Conservation (phyloP, 2,797 vertebrate species). For the Selene dorsalis region DNA sequence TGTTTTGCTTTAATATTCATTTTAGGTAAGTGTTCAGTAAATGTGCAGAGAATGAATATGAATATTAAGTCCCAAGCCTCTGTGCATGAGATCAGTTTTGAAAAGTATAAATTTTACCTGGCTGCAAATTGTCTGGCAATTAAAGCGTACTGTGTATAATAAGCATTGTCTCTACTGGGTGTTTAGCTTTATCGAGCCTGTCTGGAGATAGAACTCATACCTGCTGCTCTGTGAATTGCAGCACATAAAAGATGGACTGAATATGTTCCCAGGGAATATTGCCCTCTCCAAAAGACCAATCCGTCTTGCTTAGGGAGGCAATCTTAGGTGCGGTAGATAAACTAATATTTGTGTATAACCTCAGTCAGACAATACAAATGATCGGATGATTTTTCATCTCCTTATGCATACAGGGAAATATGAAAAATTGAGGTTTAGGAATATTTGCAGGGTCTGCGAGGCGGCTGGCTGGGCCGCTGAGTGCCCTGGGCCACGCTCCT, state of each 20-base stretch:
- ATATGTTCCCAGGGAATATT: conserved; percentile 95
- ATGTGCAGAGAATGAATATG: conserved; percentile 76
- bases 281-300: conserved; percentile 95
- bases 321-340: conserved; percentile 96
- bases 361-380: conserved; percentile 99
- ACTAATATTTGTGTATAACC: conserved; percentile 99
- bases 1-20: conserved; percentile 86
- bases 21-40: conserved; percentile 80
- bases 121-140: conserved; percentile 81
- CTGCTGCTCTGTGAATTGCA: conserved; percentile 86
- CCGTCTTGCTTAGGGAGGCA: conserved; percentile 96
- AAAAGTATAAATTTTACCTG: conserved; percentile 77
- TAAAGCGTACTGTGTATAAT: conserved; percentile 79
- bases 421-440: conserved; percentile 99
- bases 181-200: conserved; percentile 79
- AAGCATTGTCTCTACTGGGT: conserved; percentile 70
- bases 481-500: conserved; percentile 95
- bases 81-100: conserved; percentile 72
- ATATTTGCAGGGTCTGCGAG: conserved; percentile 93
- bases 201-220: conserved; percentile 81
- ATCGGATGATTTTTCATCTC: conserved; percentile 99
- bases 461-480: conserved; percentile 91
- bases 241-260: conserved; percentile 95
- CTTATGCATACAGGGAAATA: conserved; percentile 99
- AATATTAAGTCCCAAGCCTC: conserved; percentile 76